Percentiles rank a stretch among this genome's conserved stretches.
phyloP scores from a whole-genome alignment of 2,888 invertebrate genomes.

The Melipona beecheii region DNA sequence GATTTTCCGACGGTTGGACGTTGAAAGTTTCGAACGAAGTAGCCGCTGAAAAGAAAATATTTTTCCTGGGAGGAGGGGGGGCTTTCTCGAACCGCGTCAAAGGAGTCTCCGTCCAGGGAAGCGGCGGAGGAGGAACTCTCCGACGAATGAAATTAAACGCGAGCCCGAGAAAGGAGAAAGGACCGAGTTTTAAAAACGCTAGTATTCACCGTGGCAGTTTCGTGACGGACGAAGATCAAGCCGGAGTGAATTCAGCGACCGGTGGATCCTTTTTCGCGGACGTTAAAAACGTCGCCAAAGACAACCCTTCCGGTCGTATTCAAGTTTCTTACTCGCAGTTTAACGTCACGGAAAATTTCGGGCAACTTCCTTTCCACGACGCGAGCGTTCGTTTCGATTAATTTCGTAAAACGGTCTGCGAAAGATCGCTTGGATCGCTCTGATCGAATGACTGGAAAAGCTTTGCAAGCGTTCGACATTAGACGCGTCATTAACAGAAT shows the following conservation, averaged over 20 bases:
- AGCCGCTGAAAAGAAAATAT: constrained; percentile 38
- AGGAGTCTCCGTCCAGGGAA: constrained; percentile 6
- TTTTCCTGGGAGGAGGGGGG: constrained; percentile 1
- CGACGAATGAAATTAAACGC: constrained; percentile 58
- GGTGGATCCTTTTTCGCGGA: constrained; percentile 23
- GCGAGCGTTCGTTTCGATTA: background rate
- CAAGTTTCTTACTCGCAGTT: background rate
- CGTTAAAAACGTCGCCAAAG: constrained; percentile 16
- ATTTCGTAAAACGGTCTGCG: background rate
- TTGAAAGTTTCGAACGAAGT: constrained; percentile 32
- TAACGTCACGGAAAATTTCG: constrained; percentile 17
- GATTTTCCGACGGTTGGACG: constrained; percentile 26
- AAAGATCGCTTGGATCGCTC: background rate
- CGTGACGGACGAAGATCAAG: constrained; percentile 30
- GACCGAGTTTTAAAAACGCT: constrained; percentile 44
- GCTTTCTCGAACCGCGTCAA: constrained; percentile 16
- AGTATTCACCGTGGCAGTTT: constrained; percentile 38
- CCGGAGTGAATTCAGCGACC: background rate
- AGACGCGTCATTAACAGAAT: background rate
- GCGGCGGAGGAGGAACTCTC: background rate
- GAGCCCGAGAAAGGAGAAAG: constrained; percentile 33
- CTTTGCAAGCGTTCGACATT: background rate
- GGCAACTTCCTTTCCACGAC: background rate
- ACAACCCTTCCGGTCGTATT: constrained; percentile 10
- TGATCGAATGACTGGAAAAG: background rate